Evolutionary conservation across 2,113 vertebrate species (phyloP), one percentile per base, ranked within the genome.

Genomic region (Thalassoma bifasciatum): DNA sequence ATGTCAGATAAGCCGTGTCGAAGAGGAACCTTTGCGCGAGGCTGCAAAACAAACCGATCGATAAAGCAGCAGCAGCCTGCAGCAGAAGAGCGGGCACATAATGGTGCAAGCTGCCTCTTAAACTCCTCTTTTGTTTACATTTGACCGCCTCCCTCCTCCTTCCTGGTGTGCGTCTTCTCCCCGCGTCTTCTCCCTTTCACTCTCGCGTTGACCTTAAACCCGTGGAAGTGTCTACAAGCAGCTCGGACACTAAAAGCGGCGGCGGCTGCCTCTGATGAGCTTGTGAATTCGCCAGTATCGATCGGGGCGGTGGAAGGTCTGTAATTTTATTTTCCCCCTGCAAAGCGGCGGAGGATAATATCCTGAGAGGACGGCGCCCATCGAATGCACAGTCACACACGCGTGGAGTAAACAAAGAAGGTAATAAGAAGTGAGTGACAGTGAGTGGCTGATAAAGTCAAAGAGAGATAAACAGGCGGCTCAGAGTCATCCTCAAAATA

Each of bases 251-350:
- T 37, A 58, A 65, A 62, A 71, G 26, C 53, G 16, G 34, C 21
- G 19, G 63, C 58, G 22, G 53, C 73, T 19, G 53, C 44, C 76
- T 72, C 75, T 62, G 63, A 82, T 71, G 49, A 72, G 73, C 78
- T 64, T 56, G 60, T 82, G 67, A 80, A 82, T 76, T 78, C 47
- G 66, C 56, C 11, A 17, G 10, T 66, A 84, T 83, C 65, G 85
- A 87, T 84, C 77, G 2, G 2, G 5, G 4, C 61, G 69, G 46
- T 51, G 60, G 4, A 0, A 49, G 60, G 24, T 42, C 11, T 50
- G 11, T 78, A 24, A 73, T 81, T 73, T 63, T 38, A 66, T 68
- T 76, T 72, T 57, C 51, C 62, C 53, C 78, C 60, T 44, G 42
- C 30, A n/a, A 56, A 56, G 65, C 70, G 24, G 58, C 69, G 4